Evolutionary conservation across 1,140 invertebrate species (phyloP), one percentile per base, ranked within the genome.

Genomic region (Chironomus tepperi): DNA sequence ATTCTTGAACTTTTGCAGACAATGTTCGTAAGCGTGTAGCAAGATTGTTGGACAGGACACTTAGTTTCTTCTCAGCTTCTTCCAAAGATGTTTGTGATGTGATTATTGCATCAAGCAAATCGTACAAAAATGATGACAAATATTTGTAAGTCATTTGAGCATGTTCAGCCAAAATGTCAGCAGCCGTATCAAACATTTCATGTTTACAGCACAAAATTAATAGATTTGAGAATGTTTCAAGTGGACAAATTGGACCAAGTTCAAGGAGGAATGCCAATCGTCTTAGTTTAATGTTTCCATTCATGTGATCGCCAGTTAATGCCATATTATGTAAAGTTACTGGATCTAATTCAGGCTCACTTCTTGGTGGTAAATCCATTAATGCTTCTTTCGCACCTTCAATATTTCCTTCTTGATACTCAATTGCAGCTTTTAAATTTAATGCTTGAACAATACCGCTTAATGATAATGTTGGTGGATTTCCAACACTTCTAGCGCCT

Each of bases 301-400:
- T 92, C n/a, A 84, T 80, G 75, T 86, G 84, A 83, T 98, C 96
- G 79, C 98, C 97, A 79, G 98, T 94, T 7, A 99, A 84, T 0
- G 97, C 98, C 85, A 98, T 93, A 82, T 99, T 99, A 79, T 99
- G 98, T 7, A 99, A 85, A 21, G 97, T 98, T 0, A 99, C 95
- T 16, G 97, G 95, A 84, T 99, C 98, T 75, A 99, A 84, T 85
- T 99, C 98, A 80, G 98, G 95, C 83, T 99, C 97, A 8, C 93
- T 91, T 76, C 94, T 84, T 0, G 97, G 97, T 24, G 98, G 98
- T 93, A 99, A 98, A 83, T 99, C 98, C 0, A 94, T 94, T 70
- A 99, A 83, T 0, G 97, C 96, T 84, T 98, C 97, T 80, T 90
- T 88, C 9, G 97, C 95, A 18, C 92, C 90, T 78, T 96, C 93